Evolutionary conservation across 2,888 invertebrate genomes (phyloP), one percentile per base, ranked within the genome.

Genomic region (Mesopsocus fuscifrons): DNA sequence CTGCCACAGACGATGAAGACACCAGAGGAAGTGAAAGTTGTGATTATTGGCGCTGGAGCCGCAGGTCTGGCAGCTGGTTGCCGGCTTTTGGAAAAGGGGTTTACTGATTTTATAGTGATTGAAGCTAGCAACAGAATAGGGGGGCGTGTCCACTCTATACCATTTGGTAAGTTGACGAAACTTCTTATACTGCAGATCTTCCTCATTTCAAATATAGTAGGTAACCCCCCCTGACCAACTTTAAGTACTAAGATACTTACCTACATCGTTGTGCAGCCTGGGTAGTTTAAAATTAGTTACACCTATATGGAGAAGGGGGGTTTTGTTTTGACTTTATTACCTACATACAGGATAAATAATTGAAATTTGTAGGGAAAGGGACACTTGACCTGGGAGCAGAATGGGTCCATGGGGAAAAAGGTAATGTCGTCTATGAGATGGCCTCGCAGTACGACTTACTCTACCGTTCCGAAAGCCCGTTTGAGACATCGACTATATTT

Each of bases 81-180:
- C 5, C 59, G 59, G 47, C 53, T 72, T 6, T 47, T 63, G 2
- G 58, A 65, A 50, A 59, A 58, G 49, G 64, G 64, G 13, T 54
- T 65, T 8, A 51, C 54, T 26, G 59, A 68, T 52, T 67, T 75
- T 2, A 48, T 69, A 26, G 61, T 76, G 1, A 53, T 78, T 34
- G 78, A 77, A 55, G 73, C 72, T 1, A 70, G 69, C 49, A 60
- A 67, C 48, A 65, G 74, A 26, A 65, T 77, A 42, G 78, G 78
- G 0, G 78, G 78, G 1, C 63, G 78, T 44, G 62, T 77, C 16
- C 51, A 61, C 41, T 63, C 66, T 2, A 50, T 54, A 20, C 49
- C 55, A 34, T 64, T 65, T 50, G 64, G 66, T 65, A 54, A 59
- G 47, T 34, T 16, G 21, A 9, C 26, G 11, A 26, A n/a, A n/a